phyloP scores from a whole-genome alignment of 2,888 invertebrate species.

The Papilio demoleus region DNA sequence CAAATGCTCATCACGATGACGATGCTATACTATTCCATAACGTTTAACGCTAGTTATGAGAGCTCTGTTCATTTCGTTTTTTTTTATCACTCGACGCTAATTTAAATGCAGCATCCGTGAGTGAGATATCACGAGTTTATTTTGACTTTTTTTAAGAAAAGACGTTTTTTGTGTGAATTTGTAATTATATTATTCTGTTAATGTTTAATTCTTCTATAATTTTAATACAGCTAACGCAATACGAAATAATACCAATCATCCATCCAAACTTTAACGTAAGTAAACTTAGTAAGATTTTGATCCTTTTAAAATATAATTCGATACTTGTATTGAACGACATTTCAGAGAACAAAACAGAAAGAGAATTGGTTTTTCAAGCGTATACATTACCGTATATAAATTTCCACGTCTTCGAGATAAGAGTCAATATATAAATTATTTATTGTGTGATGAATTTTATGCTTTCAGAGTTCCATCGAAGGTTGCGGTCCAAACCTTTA shows the following conservation, averaged over 20 bases:
- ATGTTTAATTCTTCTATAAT: neutral
- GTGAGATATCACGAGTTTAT: neutral
- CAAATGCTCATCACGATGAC: constrained; percentile 58
- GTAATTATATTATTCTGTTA: neutral
- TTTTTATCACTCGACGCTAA: constrained; percentile 17
- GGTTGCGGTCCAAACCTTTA: neutral
- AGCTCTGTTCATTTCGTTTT: constrained; percentile 39
- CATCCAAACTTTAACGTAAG: too few relatives aligned
- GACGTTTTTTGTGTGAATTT: neutral
- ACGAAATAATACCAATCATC: too few relatives aligned
- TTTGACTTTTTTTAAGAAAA: neutral
- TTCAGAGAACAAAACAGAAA: neutral
- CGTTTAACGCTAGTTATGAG: constrained; percentile 35
- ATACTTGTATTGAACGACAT: neutral
- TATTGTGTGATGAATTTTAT: constrained; percentile 12
- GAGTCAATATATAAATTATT: constrained; percentile 30
- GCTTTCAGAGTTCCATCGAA: constrained; percentile 3
- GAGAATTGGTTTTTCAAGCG: constrained; percentile 7
- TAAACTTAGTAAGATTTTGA: neutral
- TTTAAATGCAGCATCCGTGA: neutral
- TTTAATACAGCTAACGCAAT: too few relatives aligned
- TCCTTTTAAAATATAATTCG: neutral
- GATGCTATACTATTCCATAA: constrained; percentile 51
- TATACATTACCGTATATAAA: constrained; percentile 9
- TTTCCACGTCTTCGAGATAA: constrained; percentile 22